Evolutionary conservation across 1,140 invertebrate species (phyloP), one percentile per base, ranked within the genome.

Genomic region (Physella acuta): DNA sequence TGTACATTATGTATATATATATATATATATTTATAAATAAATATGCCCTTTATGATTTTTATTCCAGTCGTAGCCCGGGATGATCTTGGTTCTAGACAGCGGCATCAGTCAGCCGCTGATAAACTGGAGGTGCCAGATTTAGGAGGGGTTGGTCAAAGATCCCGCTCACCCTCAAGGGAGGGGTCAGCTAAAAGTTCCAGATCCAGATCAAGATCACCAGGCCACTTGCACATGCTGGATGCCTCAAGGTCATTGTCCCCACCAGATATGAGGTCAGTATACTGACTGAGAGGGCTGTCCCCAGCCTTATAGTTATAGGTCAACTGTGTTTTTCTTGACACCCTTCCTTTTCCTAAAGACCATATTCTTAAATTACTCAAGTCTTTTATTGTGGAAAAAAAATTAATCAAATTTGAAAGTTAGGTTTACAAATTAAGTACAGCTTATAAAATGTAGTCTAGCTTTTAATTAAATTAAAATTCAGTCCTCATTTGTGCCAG

Each of bases 191-290:
- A 59, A 74, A 83, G 63, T 79, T 81, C 68, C 68, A 61, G 75
- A 65, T 53, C 64, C 53, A 69, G 86, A 70, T 85, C 85, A 73
- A 84, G 86, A 79, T 88, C 82, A 82, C 88, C 86, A 74, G 85
- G 82, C 74, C 77, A 82, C 68, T 77, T 79, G 53, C 85, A 78
- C 80, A 88, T 87, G 84, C 90, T 87, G 85, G 88, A 87, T 31
- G 86, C 86, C 76, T 89, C 90, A 82, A 87, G 90, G 70, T 92
- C 91, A 74, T 86, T 92, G 70, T 92, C 91, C 70, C 91, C 91
- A 33, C 90, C 91, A 59, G 90, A 91, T 76, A 88, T 89, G 76
- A 89, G 88, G 89, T 90, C n/a, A n/a, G n/a, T n/a, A n/a, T n/a
- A n/a, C n/a, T n/a, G n/a, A n/a, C n/a, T n/a, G n/a, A n/a, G n/a